Conservation (phyloP, 2,888 invertebrate genomes). For the Netelia inedita region DNA sequence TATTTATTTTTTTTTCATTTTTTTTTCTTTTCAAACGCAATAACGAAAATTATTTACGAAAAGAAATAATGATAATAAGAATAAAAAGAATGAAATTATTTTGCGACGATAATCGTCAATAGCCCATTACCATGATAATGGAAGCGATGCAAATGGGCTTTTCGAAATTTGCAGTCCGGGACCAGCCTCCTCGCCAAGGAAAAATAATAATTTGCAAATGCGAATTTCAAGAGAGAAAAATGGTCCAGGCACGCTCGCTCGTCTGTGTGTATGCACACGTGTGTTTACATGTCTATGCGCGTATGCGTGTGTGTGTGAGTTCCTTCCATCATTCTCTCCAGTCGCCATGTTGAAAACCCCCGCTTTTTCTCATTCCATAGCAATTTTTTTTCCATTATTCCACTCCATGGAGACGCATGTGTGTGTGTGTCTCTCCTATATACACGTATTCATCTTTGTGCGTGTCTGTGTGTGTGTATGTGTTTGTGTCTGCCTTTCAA, state of each 20-base stretch:
- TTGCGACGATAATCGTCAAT: background rate
- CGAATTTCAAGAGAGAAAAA: background rate
- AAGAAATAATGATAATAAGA: no score
- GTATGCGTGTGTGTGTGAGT: background rate
- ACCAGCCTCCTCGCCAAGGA: background rate
- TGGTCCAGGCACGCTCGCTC: no score
- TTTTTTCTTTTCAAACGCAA: no score
- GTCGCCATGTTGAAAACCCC: background rate
- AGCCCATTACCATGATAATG: background rate
- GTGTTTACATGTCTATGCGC: background rate
- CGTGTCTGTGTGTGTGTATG: slow-evolving; percentile 43
- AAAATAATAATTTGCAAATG: background rate
- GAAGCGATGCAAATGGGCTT: slow-evolving; percentile 26
- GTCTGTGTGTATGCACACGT: background rate
- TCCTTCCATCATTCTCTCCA: slow-evolving; percentile 51
- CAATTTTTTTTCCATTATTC: slow-evolving; percentile 70
- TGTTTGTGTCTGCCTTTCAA: slow-evolving; percentile 66
- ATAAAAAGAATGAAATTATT: background rate
- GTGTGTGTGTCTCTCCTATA: slow-evolving; percentile 32
- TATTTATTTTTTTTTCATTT: no score
- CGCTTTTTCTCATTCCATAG: slow-evolving; percentile 8
- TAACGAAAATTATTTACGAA: no score
- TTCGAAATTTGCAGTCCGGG: slow-evolving; percentile 3
- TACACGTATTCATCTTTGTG: background rate
- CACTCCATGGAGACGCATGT: slow-evolving; percentile 37